Evolutionary conservation across 2,888 invertebrate genomes (phyloP), one percentile per base, ranked within the genome.

Genomic region (Periphyllus acericola): DNA sequence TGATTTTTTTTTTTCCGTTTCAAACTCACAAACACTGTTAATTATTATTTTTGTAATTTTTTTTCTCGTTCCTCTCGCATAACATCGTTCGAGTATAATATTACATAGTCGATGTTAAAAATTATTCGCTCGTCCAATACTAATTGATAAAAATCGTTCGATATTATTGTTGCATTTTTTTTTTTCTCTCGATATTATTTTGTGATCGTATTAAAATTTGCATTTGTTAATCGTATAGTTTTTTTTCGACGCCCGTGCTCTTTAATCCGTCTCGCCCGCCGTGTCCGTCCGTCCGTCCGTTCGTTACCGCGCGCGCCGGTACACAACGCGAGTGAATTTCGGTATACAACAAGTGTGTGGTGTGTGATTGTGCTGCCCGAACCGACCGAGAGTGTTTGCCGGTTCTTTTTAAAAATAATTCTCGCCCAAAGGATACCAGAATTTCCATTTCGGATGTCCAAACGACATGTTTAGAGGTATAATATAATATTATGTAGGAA

Each of bases 401-500:
- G 60, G 79, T 46, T 78, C 55, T 78, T 78, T 78, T 78, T 17
- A 29, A n/a, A 9, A 34, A 36, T 36, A 1, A 34, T 25, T 52
- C 40, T 36, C n/a, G 32, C 46, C 17, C 79, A 71, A 55, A 72
- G 86, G 86, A 86, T 86, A 86, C 32, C 79, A 36, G 80, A 86
- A 79, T 86, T 32, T 72, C 66, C 87, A 40, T 87, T 81, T 66
- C 66, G 80, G 87, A 87, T 87, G 87, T 87, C 19, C 81, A n/a
- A 72, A 81, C 87, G 87, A 87, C 74, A 87, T 87, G 87, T 80
- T 74, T 87, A 87, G 40, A 87, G 87, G 85, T 86, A 86, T 34
- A 29, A 9, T 71, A 29, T 68, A 19, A 8, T 29, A 11, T 14
- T 0, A 46, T 46, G 14, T 46, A 46, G 46, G 46, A 46, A 14